phyloP scores from a whole-genome alignment of 2,797 vertebrate species.

The Staurois parvus region DNA sequence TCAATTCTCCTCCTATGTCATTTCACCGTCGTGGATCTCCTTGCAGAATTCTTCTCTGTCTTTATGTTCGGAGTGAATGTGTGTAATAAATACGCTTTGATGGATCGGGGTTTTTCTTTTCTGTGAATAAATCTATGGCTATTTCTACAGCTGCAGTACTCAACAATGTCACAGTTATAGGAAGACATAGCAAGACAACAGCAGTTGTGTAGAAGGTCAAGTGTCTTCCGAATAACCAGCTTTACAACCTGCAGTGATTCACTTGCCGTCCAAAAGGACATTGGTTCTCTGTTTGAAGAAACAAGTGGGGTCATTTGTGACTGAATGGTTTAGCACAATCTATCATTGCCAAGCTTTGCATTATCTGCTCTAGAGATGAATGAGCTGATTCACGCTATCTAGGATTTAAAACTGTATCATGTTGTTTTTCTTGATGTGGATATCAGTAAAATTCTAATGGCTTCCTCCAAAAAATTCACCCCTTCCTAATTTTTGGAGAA shows the following conservation, averaged over 20 bases:
- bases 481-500: no score
- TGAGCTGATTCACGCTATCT: neutral
- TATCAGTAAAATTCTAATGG: neutral
- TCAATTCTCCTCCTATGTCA: constrained; percentile 44
- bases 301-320: constrained; percentile 11
- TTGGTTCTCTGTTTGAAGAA: constrained; percentile 10
- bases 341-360: neutral
- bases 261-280: constrained; percentile 14
- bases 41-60: constrained; percentile 6
- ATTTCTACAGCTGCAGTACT: constrained; percentile 1
- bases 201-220: constrained; percentile 11
- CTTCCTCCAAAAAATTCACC: no score
- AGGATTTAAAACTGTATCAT: neutral
- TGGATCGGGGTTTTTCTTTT: constrained; percentile 6
- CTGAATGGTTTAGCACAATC: neutral
- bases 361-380: neutral
- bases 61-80: constrained; percentile 1
- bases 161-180: constrained; percentile 15
- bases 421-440: neutral
- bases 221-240: constrained; percentile 1
- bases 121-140: constrained; percentile 13
- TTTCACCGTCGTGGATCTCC: constrained; percentile 13
- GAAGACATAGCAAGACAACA: constrained; percentile 26
- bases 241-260: constrained; percentile 22
- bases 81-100: constrained; percentile 16